These are phyloP conservation scores for Psephotus haematonotus DNA, from an alignment of 2,113 vertebrate genomes.

Conservation along the genomic window DNA sequence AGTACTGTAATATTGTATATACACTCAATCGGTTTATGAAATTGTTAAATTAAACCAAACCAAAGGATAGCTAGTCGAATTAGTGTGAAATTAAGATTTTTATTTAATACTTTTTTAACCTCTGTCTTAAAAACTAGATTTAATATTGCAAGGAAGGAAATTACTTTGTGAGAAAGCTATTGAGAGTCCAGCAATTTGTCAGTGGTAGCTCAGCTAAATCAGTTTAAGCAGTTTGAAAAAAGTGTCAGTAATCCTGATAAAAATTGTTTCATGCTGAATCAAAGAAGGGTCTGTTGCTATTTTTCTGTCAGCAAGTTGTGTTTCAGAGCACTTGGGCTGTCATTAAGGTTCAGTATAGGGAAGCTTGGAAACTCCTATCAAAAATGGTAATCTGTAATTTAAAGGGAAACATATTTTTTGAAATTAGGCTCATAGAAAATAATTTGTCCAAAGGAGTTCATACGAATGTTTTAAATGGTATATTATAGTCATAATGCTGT, in stretches of 20 bases:
- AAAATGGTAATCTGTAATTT: background rate
- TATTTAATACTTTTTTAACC: background rate
- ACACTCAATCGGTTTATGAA: background rate
- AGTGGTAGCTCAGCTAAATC: background rate
- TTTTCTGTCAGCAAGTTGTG: background rate
- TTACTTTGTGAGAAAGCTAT: background rate
- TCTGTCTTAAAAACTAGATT: background rate
- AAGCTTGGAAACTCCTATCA: background rate
- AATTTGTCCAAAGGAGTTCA: background rate
- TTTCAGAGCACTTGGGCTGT: background rate
- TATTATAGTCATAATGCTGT: background rate
- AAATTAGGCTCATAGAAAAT: background rate
- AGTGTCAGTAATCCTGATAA: background rate
- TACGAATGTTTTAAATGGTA: background rate
- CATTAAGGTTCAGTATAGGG: background rate
- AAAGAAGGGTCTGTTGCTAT: background rate
- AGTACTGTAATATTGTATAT: background rate
- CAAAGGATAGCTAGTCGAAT: background rate
- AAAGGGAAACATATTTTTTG: background rate
- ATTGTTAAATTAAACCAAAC: background rate
- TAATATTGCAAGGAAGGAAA: background rate
- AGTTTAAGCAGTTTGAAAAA: background rate
- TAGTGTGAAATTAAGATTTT: background rate
- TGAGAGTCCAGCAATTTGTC: background rate
- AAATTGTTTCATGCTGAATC: background rate